Evolutionary conservation across 2,797 vertebrate genomes (phyloP), one percentile per base, ranked within the genome.

Genomic region (Cryptoprocta ferox): DNA sequence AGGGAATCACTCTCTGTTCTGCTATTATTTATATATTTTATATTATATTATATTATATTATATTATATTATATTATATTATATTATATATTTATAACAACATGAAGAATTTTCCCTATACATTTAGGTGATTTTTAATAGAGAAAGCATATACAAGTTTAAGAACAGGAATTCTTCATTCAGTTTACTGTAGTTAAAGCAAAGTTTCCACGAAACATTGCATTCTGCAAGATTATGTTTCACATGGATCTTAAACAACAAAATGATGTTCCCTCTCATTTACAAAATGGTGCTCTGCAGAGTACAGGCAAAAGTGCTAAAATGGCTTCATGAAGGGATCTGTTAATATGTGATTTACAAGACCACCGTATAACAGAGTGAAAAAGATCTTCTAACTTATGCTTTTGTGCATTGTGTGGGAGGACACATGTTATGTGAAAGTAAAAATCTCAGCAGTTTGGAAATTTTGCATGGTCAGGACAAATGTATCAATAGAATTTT

Each of bases 401-500:
- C 28, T 95, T 28, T 14, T 66, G 0, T 83, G 16, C 26, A 76
- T 48, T 39, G 4, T 97, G 89, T 96, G 61, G 73, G 53, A 13
- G 4, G 80, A 78, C 63, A 85, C 6, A 70, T n/a, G 48, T 4
- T 78, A 85, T 10, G 76, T 66, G 19, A 65, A 65, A 97, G 61
- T 70, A 35, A 83, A 97, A 97, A 97, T 94, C 75, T 97, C 92
- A 97, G 95, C 65, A 45, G 7, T 82, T 97, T 96, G 96, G 35
- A 30, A 93, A 63, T 83, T 91, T 82, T 91, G 42, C 86, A 95
- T 97, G 24, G 9, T 84, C 93, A 89, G 90, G 95, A 92, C 87
- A 95, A 97, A 97, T 84, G 5, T 97, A 63, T 97, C 96, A 96
- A 98, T 59, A 97, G 30, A 92, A 37, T 91, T 98, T 98, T 98